phyloP scores from a whole-genome alignment of 2,888 invertebrate species.

The Microctonus aethiopoides region DNA sequence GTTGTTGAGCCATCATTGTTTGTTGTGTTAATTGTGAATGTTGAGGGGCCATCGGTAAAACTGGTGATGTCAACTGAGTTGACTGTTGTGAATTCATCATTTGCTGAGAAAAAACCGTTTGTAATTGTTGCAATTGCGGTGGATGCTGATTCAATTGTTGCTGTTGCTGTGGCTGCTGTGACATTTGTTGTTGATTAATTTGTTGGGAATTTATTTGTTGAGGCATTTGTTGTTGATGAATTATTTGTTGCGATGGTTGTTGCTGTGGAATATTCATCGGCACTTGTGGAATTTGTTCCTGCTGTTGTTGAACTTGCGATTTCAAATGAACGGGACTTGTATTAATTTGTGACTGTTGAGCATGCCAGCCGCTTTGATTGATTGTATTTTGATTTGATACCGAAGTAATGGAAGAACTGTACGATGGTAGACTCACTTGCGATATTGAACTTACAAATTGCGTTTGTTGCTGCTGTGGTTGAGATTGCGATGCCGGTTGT shows the following conservation, averaged over 20 bases:
- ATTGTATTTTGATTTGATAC: conserved; percentile 44
- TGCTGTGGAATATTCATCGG: conserved; percentile 52
- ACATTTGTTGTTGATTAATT: conserved; percentile 20
- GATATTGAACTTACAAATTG: conserved; percentile 45
- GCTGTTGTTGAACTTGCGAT: conserved; percentile 46
- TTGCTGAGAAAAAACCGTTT: conserved; percentile 17
- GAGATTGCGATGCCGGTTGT: conserved; percentile 49
- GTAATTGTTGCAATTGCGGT: conserved; percentile 23
- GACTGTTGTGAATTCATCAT: conserved; percentile 29
- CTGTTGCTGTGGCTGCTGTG: neutral
- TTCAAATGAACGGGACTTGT: conserved; percentile 44
- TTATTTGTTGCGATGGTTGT: conserved; percentile 36
- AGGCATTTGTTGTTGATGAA: conserved; percentile 32
- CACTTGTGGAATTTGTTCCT: conserved; percentile 47
- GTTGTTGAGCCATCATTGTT: conserved; percentile 36
- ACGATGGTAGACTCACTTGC: conserved; percentile 47
- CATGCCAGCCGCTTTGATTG: conserved; percentile 47
- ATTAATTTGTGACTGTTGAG: conserved; percentile 52
- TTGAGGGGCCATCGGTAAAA: conserved; percentile 5
- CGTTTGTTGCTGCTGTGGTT: conserved; percentile 44
- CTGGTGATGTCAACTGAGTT: neutral
- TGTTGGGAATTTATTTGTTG: conserved; percentile 8
- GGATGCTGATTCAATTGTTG: conserved; percentile 20
- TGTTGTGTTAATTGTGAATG: conserved; percentile 37
- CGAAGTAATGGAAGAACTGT: conserved; percentile 41